phyloP scores from a whole-genome alignment of 2,113 vertebrate genomes.

The Colistium nudipinnis region DNA sequence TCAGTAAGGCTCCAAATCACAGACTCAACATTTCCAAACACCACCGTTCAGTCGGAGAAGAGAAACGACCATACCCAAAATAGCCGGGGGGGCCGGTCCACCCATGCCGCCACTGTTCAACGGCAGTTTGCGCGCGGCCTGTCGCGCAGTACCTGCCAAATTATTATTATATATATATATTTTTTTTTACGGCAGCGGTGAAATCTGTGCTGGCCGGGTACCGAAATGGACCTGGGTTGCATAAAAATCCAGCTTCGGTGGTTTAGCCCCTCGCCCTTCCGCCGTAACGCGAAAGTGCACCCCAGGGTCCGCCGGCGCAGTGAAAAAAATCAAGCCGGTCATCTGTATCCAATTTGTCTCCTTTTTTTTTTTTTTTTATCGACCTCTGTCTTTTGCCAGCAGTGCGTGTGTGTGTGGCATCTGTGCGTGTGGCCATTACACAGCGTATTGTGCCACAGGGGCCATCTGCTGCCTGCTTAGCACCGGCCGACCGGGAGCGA shows the following conservation, averaged over 20 bases:
- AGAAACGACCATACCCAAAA: no score
- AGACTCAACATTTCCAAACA: no score
- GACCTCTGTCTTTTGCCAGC: no score
- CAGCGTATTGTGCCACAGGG: constrained; percentile 62
- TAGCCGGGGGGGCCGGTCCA: no score
- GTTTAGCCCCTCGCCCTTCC: neutral
- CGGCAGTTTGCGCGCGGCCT: no score
- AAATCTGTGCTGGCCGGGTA: neutral
- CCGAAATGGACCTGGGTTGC: neutral
- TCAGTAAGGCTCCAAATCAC: no score
- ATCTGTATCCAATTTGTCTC: constrained; percentile 4
- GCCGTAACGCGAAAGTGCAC: neutral
- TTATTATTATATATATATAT: no score
- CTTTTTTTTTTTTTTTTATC: constrained; percentile 4
- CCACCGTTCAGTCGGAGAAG: no score
- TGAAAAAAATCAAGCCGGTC: neutral
- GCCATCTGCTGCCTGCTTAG: constrained; percentile 74
- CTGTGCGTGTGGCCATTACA: constrained; percentile 36
- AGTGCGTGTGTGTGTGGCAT: constrained; percentile 19
- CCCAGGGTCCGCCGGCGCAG: neutral
- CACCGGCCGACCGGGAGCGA: constrained; percentile 47
- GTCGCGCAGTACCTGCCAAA: neutral
- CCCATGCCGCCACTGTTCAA: neutral
- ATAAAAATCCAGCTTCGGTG: neutral
- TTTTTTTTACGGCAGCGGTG: neutral